Base-by-base conservation (phyloP, 2,888 invertebrate genomes). In the Macrosoma leucophasiata region DNA sequence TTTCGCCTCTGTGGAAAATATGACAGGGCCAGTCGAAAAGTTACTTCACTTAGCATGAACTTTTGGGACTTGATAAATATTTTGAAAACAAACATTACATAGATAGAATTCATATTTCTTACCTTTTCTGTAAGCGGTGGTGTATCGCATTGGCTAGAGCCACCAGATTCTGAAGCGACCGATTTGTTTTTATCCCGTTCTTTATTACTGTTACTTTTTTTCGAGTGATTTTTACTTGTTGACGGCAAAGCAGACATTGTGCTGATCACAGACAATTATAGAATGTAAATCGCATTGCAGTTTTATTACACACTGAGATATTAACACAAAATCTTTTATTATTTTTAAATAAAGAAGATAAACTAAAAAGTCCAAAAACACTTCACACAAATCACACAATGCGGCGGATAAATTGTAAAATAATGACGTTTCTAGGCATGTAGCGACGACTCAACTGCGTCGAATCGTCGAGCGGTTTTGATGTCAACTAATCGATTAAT, bases 131-230 rank as follows among this genome's bases (percentile, higher is more conserved):
- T 65, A 17, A 79, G 62, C 6, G 84, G 82, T 7, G 84, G 79
- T 13, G 79, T 82, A 48, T 84, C 84, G 46, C 82, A 81, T 46
- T 84, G 81, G 48, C 82, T 84, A 33, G 84, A 79, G 13, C 82
- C 82, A 3, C 82, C 84, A 12, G 84, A 82, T 51, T 84, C 85
- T 1, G 82, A 79, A 9, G 75, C 64, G 14, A 73, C 59, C 3
- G 75, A 60, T 42, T 75, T 81, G 44, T 69, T 77, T 69, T 70
- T 76, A 48, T 84, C 84, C 32, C 82, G 73, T 30, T 82, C 78
- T 39, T 79, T 69, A 36, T 55, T 65, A 46, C 59, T 71, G 41
- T 62, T 74, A 18, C 58, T 46, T 52, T 77, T 78, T 55, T 76
- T 74, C 10, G 67, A 58, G 36, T 77, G 73, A 52, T 66, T 81